Evolutionary conservation across 2,113 vertebrate species (phyloP).

Genomic region (Cricetomys ansorgei): DNA sequence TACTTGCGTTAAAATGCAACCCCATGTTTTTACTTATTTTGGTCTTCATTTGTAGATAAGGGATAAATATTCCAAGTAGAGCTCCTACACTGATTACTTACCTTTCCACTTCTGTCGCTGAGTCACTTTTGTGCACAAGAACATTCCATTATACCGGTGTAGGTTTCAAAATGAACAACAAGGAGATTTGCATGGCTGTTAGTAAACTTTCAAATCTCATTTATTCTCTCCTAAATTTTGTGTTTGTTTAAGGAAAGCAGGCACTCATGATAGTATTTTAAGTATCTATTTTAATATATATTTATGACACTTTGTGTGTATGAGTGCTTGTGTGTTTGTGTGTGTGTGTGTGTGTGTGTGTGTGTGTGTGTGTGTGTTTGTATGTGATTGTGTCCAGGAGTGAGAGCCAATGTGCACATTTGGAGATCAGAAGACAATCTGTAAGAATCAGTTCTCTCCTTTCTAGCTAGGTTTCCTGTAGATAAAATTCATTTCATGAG

Average conservation of each 20-base stretch:
- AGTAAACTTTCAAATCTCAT: not conserved
- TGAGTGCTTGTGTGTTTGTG: too few species aligned
- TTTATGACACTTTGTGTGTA: not conserved
- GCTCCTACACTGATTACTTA: constrained; percentile 85
- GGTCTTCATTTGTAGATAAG: constrained; percentile 82
- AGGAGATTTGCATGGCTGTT: constrained; percentile 59
- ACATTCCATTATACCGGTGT: constrained; percentile 80
- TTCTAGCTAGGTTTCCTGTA: not conserved
- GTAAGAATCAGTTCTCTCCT: not conserved
- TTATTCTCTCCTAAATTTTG: not conserved
- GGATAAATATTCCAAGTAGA: constrained; percentile 85
- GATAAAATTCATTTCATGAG: too few species aligned
- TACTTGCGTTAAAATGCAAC: constrained; percentile 86
- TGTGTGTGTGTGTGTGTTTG: not conserved
- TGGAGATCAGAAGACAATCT: not conserved
- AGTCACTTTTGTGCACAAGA: constrained; percentile 81
- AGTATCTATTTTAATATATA: not conserved
- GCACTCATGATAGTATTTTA: not conserved
- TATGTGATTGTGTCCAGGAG: not conserved
- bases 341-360: not conserved
- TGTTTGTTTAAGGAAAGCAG: not conserved
- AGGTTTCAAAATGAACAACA: constrained; percentile 66
- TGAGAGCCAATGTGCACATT: not conserved
- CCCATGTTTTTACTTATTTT: constrained; percentile 77
- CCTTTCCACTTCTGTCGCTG: constrained; percentile 81